These are phyloP conservation scores for Geodia barretti DNA, from an alignment of 37 sponge, comb jelly and placozoan genomes.

Conservation along the genomic window DNA sequence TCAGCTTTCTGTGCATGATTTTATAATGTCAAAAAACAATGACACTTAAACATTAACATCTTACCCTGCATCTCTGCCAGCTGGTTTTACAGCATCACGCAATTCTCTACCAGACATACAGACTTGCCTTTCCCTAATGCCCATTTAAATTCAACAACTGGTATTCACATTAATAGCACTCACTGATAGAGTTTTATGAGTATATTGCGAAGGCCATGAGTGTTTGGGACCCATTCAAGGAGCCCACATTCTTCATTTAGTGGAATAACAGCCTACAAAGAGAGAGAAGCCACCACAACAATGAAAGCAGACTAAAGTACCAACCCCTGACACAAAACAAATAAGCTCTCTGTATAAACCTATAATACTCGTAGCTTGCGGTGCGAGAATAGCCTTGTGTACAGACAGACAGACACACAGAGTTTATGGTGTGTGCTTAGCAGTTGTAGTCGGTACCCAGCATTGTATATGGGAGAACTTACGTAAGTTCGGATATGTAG, in stretches of 20 bases:
- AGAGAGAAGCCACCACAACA: not conserved
- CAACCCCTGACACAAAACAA: too few species aligned
- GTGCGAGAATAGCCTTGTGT: too few species aligned
- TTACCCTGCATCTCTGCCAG: conserved; percentile 38
- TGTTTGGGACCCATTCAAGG: conserved; percentile 90
- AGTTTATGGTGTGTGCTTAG: too few species aligned
- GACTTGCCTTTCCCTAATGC: conserved; percentile 59
- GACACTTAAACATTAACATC: not conserved
- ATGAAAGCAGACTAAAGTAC: too few species aligned
- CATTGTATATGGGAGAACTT: conserved; percentile 26
- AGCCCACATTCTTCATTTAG: conserved; percentile 94
- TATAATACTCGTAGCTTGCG: too few species aligned
- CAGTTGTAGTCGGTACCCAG: too few species aligned
- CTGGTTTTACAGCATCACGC: conserved; percentile 28
- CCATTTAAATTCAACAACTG: not conserved
- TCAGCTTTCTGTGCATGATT: conserved; percentile 31
- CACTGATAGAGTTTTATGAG: conserved; percentile 77
- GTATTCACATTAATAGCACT: conserved; percentile 7
- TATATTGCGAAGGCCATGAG: conserved; percentile 69
- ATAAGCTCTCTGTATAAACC: too few species aligned
- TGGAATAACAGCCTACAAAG: conserved; percentile 81
- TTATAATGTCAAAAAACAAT: not conserved
- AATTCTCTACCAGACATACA: conserved; percentile 62
- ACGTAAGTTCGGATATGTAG: conserved; percentile 87
- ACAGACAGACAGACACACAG: too few species aligned